Evolutionary conservation across 2,113 vertebrate genomes (phyloP), one percentile per base, ranked within the genome.

Genomic region (Tyto alba): DNA sequence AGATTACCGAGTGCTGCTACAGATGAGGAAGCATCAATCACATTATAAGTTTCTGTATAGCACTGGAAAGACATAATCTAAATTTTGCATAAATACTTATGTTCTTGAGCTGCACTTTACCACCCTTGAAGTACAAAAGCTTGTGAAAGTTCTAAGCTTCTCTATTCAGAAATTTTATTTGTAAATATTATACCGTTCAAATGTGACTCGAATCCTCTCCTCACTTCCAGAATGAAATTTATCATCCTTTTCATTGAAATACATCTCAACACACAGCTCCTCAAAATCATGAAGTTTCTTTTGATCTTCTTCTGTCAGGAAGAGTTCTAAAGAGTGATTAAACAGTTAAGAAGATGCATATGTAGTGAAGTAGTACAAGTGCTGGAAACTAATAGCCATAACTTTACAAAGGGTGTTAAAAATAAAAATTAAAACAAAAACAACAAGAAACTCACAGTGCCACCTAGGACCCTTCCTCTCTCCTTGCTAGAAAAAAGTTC

Each of bases 231-330:
- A 99, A 98, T 99, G 99, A 97, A 99, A 99, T 97, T 99, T 99
- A 95, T 99, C 99, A 78, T 99, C 98, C 83, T 99, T 99, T 97
- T 99, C 99, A 97, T 99, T 99, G 97, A 99, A 99, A 97, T 99
- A 99, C 38, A 99, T 99, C 94, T 99, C 99, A 90, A 99, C 99
- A 96, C 99, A 99, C 75, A 99, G 98, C 84, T 99, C 99, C 97
- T 99, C 99, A 98, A 99, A 99, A 96, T 99, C 99, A 96, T 99
- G 99, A 86, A 99, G 99, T 95, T 99, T 99, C 97, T 99, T 99
- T 97, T 99, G 99, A 98, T 99, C 99, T 98, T 99, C 99, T 97
- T 99, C 99, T 16, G 99, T 99, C 96, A 99, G 98, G 97, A 99
- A 99, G 85, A 99, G 98, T 95, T 99, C 99, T 99, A 94, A 89